These are phyloP conservation scores for Pycnonotus jocosus DNA, from an alignment of 2,113 vertebrate species.

Conservation along the genomic window DNA sequence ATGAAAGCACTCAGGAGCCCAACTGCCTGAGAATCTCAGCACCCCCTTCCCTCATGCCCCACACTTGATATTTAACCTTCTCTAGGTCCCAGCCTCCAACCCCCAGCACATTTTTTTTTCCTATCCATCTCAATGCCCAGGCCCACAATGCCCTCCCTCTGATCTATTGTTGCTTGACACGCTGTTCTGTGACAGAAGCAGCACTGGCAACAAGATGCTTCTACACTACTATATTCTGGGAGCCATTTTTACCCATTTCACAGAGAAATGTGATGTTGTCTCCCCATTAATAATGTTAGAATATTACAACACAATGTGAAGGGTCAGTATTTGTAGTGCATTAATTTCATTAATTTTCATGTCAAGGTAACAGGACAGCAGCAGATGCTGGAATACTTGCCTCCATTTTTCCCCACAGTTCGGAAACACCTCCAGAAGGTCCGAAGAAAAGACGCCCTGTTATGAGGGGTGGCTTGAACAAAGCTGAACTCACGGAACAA, in stretches of 20 bases:
- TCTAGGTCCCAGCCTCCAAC: neutral
- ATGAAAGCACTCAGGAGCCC: neutral
- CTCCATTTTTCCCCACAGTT: conserved; percentile 92
- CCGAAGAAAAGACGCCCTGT: conserved; percentile 87
- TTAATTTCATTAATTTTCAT: neutral
- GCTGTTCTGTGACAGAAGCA: neutral
- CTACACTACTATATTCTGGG: neutral
- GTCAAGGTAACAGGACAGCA: neutral
- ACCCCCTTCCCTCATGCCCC: neutral
- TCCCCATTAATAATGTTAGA: neutral
- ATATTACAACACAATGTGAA: neutral
- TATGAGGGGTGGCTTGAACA: conserved; percentile 89
- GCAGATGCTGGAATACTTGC: conserved; percentile 65
- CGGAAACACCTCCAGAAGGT: conserved; percentile 96
- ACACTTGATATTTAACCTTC: neutral
- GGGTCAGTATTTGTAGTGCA: neutral
- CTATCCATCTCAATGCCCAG: neutral
- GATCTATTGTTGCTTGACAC: neutral
- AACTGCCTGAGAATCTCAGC: neutral
- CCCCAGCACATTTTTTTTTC: neutral
- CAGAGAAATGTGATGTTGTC: neutral
- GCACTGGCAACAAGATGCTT: neutral
- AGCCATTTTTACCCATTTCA: neutral
- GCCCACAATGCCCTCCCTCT: neutral
- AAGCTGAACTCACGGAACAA: conserved; percentile 94